A percentile compares a stretch with the other conserved stretches of the same genome.
These are phyloP conservation scores for Catocala nupta DNA, from an alignment of 2,888 invertebrate genomes.

Conservation along the genomic window DNA sequence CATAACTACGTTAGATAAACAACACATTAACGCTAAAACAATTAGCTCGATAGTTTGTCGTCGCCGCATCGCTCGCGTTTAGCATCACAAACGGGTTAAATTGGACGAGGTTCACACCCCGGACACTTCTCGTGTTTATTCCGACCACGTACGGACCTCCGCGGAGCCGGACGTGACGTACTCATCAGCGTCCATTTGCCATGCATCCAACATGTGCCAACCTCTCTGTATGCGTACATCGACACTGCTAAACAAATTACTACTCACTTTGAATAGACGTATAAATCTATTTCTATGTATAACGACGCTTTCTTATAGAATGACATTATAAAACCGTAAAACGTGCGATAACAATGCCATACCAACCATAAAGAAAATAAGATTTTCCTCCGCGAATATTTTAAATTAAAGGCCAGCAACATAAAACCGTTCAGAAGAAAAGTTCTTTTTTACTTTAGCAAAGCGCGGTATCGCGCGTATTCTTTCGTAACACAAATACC, in stretches of 20 bases:
- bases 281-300: slow-evolving; percentile 38
- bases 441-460: slow-evolving; percentile 28
- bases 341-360: slow-evolving; percentile 35
- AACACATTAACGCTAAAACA: slow-evolving; percentile 34
- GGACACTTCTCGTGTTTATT: slow-evolving; percentile 60
- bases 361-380: slow-evolving; percentile 28
- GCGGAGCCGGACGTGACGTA: slow-evolving; percentile 73
- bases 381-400: slow-evolving; percentile 41
- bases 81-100: slow-evolving; percentile 58
- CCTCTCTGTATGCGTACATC: slow-evolving; percentile 47
- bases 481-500: slow-evolving; percentile 84
- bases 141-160: slow-evolving; percentile 78
- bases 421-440: slow-evolving; percentile 21
- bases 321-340: slow-evolving; percentile 29
- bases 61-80: slow-evolving; percentile 26
- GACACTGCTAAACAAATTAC: slow-evolving; percentile 48
- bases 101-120: slow-evolving; percentile 63
- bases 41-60: slow-evolving; percentile 42
- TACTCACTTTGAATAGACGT: slow-evolving; percentile 34
- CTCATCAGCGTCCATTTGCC: slow-evolving; percentile 59
- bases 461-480: slow-evolving; percentile 75
- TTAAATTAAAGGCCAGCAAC: slow-evolving; percentile 14
- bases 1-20: slow-evolving; percentile 20
- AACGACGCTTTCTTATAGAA: slow-evolving; percentile 22
- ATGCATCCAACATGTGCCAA: slow-evolving; percentile 52